phyloP scores from a whole-genome alignment of 2,797 vertebrate species.

The Brachyalestes nurse region DNA sequence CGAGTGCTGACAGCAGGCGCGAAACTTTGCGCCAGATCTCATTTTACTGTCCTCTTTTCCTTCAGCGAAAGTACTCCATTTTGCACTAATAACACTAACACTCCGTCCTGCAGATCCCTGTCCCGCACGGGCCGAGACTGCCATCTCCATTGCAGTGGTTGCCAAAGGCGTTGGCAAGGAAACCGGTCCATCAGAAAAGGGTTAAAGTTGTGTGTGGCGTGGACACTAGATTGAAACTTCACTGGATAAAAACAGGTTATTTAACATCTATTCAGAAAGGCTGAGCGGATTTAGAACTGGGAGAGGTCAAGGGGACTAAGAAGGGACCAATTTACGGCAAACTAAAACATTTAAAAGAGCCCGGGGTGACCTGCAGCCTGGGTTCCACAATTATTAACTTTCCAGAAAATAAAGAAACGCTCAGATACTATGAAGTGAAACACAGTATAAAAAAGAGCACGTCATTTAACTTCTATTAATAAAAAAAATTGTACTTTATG shows the following conservation, averaged over 20 bases:
- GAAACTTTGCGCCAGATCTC: too few species aligned
- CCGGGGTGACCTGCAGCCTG: neutral
- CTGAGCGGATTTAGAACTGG: constrained; percentile 3
- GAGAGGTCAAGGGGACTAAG: neutral
- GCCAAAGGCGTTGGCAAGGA: constrained; percentile 70
- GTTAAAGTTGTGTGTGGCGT: constrained; percentile 58
- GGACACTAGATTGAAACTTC: constrained; percentile 56
- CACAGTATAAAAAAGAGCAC: too few species aligned
- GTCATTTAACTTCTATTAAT: too few species aligned
- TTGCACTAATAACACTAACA: neutral
- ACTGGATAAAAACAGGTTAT: constrained; percentile 41
- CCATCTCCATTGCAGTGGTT: constrained; percentile 74
- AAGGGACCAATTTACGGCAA: neutral
- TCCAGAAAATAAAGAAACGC: too few species aligned
- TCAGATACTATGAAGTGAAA: too few species aligned
- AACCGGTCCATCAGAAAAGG: constrained; percentile 59
- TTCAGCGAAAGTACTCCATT: neutral
- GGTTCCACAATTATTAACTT: neutral
- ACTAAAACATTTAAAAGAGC: constrained; percentile 15
- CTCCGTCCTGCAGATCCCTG: constrained; percentile 51
- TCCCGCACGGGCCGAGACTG: constrained; percentile 66
- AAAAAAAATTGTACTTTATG: too few species aligned
- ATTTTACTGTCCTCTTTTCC: too few species aligned
- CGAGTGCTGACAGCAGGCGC: too few species aligned
- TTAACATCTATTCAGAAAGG: constrained; percentile 22